A percentile compares a stretch with the other conserved stretches of the same genome.
These are phyloP conservation scores for Coracias cyanogaster DNA, from an alignment of 2,797 vertebrate genomes.

Conservation along the genomic window DNA sequence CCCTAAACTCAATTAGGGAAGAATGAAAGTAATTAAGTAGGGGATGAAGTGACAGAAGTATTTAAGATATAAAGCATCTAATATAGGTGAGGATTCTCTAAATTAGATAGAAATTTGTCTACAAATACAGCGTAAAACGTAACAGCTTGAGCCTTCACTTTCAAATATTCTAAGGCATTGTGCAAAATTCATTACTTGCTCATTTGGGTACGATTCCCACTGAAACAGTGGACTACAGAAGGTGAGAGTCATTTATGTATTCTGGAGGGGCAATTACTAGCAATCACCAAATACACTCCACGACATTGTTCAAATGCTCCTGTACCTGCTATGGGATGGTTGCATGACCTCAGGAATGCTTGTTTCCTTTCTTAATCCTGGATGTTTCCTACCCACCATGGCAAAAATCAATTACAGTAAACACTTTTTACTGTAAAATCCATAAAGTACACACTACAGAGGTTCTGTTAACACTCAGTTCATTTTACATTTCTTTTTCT, in stretches of 20 bases:
- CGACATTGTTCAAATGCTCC: neutral
- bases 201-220: neutral
- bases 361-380: neutral
- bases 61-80: slow-evolving; percentile 34
- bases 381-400: neutral
- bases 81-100: slow-evolving; percentile 23
- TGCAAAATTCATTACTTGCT: neutral
- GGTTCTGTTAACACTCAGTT: neutral
- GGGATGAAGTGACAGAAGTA: slow-evolving; percentile 40
- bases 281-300: neutral
- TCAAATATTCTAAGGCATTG: neutral
- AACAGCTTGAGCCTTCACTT: neutral
- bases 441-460: neutral
- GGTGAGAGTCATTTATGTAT: neutral
- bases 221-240: neutral
- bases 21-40: slow-evolving; percentile 67
- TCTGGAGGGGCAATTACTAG: neutral
- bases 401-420: neutral
- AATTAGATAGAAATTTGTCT: slow-evolving; percentile 6
- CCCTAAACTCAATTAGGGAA: slow-evolving; percentile 62
- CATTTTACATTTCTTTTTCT: neutral
- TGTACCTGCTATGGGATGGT: neutral
- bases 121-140: neutral
- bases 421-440: slow-evolving; percentile 1
- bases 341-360: neutral